These are phyloP conservation scores for Xiphorhynchus elegans DNA, from an alignment of 2,113 vertebrate genomes.

Conservation along the genomic window DNA sequence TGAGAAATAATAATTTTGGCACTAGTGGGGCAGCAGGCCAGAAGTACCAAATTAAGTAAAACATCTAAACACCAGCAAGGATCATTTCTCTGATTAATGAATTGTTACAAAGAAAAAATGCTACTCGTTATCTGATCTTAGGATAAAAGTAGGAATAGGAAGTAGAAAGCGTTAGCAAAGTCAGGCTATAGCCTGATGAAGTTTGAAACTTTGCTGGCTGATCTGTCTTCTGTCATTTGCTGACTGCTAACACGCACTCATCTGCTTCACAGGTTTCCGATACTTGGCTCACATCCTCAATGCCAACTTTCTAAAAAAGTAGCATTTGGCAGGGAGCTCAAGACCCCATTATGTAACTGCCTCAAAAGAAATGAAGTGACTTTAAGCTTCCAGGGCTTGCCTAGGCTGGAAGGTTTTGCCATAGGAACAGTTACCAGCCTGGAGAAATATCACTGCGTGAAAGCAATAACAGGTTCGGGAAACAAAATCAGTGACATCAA, in stretches of 20 bases:
- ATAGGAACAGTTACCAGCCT: not conserved
- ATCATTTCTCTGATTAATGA: constrained; percentile 92
- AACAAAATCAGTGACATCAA: not conserved
- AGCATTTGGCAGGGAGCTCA: not conserved
- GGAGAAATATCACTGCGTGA: not conserved
- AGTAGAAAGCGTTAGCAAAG: constrained; percentile 48
- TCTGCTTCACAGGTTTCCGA: not conserved
- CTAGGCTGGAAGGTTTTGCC: constrained; percentile 20
- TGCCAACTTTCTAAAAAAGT: not conserved
- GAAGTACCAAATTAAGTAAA: constrained; percentile 92
- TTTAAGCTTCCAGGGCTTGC: constrained; percentile 2
- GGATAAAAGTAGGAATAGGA: constrained; percentile 72
- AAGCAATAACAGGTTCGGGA: not conserved
- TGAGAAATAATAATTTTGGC: constrained; percentile 92
- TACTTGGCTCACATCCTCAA: not conserved
- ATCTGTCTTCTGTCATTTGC: not conserved
- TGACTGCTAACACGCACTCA: not conserved
- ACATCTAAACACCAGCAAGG: constrained; percentile 86
- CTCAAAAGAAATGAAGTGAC: not conserved
- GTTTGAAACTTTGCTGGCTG: constrained; percentile 34
- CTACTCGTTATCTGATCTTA: constrained; percentile 80
- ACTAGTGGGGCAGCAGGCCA: constrained; percentile 87
- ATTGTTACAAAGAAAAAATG: constrained; percentile 80
- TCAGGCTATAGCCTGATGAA: constrained; percentile 5
- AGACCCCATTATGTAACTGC: not conserved